phyloP scores from a whole-genome alignment of 2,888 invertebrate species.

The Dynastes hyllus region DNA sequence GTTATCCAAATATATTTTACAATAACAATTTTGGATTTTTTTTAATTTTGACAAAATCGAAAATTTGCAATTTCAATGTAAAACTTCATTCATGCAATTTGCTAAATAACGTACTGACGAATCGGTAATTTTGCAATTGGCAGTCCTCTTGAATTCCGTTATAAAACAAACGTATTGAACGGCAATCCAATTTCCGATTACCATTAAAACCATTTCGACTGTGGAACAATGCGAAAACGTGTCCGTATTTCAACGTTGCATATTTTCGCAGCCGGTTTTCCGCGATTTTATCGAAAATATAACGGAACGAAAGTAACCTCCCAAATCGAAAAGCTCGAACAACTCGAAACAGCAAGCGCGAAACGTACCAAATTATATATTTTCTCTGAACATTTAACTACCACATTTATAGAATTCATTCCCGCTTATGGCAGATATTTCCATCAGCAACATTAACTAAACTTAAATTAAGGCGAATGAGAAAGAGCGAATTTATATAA shows the following conservation, averaged over 20 bases:
- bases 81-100: no score
- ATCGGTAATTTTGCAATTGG: neutral
- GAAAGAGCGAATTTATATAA: neutral
- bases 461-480: no score
- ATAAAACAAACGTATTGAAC: conserved; percentile 10
- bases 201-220: neutral
- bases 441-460: no score
- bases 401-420: no score
- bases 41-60: no score
- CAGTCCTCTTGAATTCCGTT: neutral
- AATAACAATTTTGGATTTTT: no score
- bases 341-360: no score
- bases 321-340: neutral
- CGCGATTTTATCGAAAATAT: neutral
- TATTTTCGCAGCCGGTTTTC: neutral
- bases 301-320: neutral
- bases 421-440: no score
- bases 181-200: conserved; percentile 7
- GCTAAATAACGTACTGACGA: neutral
- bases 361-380: no score
- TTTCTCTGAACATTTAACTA: no score
- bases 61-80: no score
- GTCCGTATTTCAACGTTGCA: neutral
- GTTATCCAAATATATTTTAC: no score
- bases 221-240: neutral